Conservation (phyloP, 1,140 invertebrate genomes). For the Eriocheir sinensis region DNA sequence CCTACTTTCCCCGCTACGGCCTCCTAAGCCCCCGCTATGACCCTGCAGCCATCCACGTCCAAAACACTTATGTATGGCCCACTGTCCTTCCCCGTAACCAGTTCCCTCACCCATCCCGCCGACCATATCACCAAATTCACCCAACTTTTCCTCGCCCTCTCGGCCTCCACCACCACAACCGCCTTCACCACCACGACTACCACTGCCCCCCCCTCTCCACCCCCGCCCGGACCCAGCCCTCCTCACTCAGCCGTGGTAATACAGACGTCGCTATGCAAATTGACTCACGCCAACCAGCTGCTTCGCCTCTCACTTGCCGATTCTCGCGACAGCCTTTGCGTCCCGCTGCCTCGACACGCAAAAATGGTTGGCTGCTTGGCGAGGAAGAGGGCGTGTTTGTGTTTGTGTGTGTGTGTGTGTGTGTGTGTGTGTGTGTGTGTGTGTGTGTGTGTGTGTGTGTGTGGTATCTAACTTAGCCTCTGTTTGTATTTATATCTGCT, state of each 20-base stretch:
- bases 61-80: not conserved
- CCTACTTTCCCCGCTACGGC: not conserved
- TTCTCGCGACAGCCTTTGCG: not conserved
- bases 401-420: no score
- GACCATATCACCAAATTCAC: not conserved
- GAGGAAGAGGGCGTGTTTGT: not conserved
- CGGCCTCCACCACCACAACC: not conserved
- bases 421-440: no score
- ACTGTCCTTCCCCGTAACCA: not conserved
- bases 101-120: not conserved
- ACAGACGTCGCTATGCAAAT: conserved; percentile 15
- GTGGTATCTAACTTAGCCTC: no score
- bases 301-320: not conserved
- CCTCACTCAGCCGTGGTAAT: conserved; percentile 11
- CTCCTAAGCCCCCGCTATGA: not conserved
- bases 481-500: no score
- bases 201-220: not conserved
- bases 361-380: not conserved
- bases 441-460: no score
- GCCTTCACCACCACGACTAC: no score
- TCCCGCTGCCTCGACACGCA: not conserved
- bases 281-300: conserved; percentile 19
- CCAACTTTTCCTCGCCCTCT: not conserved
- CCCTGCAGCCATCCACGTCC: not conserved
- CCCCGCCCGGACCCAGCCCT: not conserved